Conservation (phyloP, 2,797 vertebrate species). For the Chelon labrosus region DNA sequence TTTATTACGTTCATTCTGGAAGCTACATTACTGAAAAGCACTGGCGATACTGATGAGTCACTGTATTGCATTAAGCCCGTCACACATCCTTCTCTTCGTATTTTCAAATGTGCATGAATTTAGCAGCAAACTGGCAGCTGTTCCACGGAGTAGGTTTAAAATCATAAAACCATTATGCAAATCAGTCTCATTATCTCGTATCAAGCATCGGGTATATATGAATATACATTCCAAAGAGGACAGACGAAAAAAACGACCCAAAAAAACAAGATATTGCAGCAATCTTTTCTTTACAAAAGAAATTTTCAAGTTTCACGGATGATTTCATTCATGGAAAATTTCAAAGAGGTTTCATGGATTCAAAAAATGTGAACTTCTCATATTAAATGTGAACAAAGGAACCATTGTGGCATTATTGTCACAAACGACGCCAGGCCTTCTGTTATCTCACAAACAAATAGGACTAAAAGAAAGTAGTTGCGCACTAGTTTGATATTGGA, state of each 20-base stretch:
- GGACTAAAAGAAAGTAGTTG: conserved; percentile 6
- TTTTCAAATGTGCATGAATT: conserved; percentile 21
- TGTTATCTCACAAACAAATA: conserved; percentile 26
- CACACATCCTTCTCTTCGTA: conserved; percentile 8
- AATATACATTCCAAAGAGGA: conserved; percentile 6
- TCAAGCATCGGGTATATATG: conserved; percentile 16
- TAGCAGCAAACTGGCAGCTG: conserved; percentile 16
- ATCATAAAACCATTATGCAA: conserved; percentile 13
- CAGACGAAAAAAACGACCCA: too few species aligned
- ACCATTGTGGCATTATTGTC: conserved; percentile 20
- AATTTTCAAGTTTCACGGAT: too few species aligned
- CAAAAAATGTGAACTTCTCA: too few species aligned
- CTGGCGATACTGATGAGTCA: neutral
- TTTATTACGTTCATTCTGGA: conserved; percentile 16
- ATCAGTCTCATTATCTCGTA: conserved; percentile 17
- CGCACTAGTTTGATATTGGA: neutral
- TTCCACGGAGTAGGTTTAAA: conserved; percentile 22
- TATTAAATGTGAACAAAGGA: conserved; percentile 35
- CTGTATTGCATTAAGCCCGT: conserved; percentile 9
- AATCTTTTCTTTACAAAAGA: neutral
- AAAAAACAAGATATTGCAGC: too few species aligned
- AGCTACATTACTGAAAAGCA: conserved; percentile 9
- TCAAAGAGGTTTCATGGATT: too few species aligned
- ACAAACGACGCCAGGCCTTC: conserved; percentile 12
- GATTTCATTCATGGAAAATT: too few species aligned